phyloP scores from a whole-genome alignment of 2,113 vertebrate genomes.

The Donacobius atricapilla region DNA sequence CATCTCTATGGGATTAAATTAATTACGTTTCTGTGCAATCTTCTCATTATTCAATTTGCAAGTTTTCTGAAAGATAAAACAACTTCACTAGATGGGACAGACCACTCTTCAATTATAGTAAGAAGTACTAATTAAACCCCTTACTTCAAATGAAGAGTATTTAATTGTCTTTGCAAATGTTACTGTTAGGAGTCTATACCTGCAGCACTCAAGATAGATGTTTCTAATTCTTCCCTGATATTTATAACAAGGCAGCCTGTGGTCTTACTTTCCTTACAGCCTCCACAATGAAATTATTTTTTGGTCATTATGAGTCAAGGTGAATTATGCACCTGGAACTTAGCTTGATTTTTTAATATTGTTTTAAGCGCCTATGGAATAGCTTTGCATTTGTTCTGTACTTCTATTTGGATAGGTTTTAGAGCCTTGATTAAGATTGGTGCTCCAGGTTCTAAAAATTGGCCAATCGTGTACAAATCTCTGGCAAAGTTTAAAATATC shows the following conservation, averaged over 20 bases:
- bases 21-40: background rate
- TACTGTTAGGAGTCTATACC: background rate
- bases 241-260: background rate
- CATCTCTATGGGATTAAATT: constrained; percentile 14
- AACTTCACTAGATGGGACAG: background rate
- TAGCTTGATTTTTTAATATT: background rate
- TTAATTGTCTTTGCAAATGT: constrained; percentile 8
- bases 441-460: background rate
- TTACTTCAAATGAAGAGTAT: background rate
- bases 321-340: constrained; percentile 13
- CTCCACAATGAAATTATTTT: background rate
- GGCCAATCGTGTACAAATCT: background rate
- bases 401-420: background rate
- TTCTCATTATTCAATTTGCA: background rate
- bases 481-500: background rate
- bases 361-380: background rate
- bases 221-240: background rate
- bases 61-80: background rate
- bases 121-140: constrained; percentile 20
- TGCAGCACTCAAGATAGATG: background rate
- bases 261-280: background rate
- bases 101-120: background rate
- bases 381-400: background rate
- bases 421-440: background rate
- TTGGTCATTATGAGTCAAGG: background rate